Conservation (phyloP, 2,113 vertebrate species). For the Aptenodytes patagonicus region DNA sequence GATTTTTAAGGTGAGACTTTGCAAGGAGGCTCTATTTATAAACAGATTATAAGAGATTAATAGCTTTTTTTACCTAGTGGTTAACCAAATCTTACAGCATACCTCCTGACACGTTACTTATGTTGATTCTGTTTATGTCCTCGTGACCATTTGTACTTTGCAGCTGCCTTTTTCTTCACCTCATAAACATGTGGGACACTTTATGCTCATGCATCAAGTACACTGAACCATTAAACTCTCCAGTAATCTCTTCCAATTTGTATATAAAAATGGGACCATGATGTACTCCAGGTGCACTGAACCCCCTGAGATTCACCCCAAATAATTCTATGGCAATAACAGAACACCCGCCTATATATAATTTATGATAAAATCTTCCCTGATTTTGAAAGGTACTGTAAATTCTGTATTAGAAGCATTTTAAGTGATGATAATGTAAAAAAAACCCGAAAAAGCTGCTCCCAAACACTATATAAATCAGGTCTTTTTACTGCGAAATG, state of each 20-base stretch:
- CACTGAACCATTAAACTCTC: neutral
- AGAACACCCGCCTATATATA: neutral
- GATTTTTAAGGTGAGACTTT: neutral
- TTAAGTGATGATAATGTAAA: neutral
- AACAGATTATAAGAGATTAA: neutral
- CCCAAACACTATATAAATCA: neutral
- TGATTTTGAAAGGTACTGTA: neutral
- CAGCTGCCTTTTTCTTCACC: neutral
- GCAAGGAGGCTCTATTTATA: neutral
- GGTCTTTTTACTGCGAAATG: rapidly evolving
- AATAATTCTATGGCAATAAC: neutral
- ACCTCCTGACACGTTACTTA: neutral
- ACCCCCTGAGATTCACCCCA: neutral
- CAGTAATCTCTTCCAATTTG: neutral
- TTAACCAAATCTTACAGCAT: neutral
- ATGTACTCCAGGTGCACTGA: neutral
- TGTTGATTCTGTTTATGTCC: neutral
- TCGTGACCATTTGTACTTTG: neutral
- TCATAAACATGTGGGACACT: neutral
- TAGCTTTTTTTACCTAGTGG: neutral
- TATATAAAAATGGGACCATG: neutral
- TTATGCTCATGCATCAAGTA: rapidly evolving
- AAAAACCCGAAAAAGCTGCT: neutral
- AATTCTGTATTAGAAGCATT: neutral
- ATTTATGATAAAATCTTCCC: neutral